Conservation (phyloP, 2,797 vertebrate species). For the Pempheris klunzingeri region DNA sequence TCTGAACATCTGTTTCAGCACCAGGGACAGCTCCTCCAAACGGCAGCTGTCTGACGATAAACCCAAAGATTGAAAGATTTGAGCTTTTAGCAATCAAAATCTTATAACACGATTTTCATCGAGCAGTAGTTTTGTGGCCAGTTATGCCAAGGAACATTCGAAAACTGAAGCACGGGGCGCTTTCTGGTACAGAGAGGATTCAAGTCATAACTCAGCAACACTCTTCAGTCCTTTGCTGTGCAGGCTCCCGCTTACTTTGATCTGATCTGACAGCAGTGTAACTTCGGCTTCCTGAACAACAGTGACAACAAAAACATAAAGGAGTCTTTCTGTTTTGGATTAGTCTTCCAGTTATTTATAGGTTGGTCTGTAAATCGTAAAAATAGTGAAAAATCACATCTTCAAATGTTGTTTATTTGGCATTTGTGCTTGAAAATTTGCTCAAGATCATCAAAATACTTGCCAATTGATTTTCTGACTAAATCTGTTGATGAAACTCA, state of each 20-base stretch:
- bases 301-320: background rate
- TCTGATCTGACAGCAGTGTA: background rate
- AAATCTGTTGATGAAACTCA: too few relatives aligned
- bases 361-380: background rate
- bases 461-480: background rate
- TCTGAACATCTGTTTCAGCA: conserved; percentile 66
- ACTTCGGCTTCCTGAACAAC: background rate
- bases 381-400: background rate
- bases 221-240: background rate
- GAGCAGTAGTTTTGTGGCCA: too few relatives aligned
- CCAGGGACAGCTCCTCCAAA: conserved; percentile 72
- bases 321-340: background rate
- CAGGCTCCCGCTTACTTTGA: background rate
- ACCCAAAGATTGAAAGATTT: too few relatives aligned
- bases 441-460: background rate
- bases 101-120: too few relatives aligned
- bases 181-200: background rate
- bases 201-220: conserved; percentile 61
- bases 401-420: background rate
- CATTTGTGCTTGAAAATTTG: background rate
- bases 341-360: background rate
- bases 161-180: background rate
- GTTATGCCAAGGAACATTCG: background rate
- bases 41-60: background rate
- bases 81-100: background rate